phyloP scores from a whole-genome alignment of 2,888 invertebrate species.

The Lepetodrilus schrolli region DNA sequence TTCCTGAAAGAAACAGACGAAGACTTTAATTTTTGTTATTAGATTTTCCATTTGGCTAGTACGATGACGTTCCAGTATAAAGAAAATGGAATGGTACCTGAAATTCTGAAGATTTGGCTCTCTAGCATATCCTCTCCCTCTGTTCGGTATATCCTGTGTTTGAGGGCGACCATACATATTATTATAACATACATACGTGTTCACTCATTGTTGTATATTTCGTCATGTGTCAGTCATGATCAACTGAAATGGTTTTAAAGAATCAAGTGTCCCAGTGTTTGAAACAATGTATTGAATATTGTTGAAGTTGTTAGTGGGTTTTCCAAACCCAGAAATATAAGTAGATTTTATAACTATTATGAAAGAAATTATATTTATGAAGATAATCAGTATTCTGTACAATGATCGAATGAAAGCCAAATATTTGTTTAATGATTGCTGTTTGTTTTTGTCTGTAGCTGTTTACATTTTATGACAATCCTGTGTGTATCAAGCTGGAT shows the following conservation, averaged over 20 bases:
- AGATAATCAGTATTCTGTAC: conserved; percentile 4
- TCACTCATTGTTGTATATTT: conserved; percentile 15
- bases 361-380: conserved; percentile 21
- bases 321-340: background rate
- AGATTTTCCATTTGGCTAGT: no score
- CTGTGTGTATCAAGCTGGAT: no score
- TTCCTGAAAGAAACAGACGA: no score
- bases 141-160: no score
- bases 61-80: no score
- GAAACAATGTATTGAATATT: conserved; percentile 1
- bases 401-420: conserved; percentile 26
- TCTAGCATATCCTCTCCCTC: no score
- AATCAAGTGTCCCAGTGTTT: background rate
- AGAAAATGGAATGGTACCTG: no score
- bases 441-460: background rate
- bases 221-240: background rate
- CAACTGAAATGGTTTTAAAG: background rate
- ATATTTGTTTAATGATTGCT: conserved; percentile 8
- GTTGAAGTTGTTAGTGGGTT: conserved; percentile 18
- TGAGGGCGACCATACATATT: no score
- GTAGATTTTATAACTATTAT: conserved; percentile 23
- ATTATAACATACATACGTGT: background rate
- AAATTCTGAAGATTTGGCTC: no score
- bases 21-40: no score
- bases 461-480: no score